Evolutionary conservation across 2,797 vertebrate species (phyloP), one percentile per base, ranked within the genome.

Genomic region (Kryptolebias ocellatus): DNA sequence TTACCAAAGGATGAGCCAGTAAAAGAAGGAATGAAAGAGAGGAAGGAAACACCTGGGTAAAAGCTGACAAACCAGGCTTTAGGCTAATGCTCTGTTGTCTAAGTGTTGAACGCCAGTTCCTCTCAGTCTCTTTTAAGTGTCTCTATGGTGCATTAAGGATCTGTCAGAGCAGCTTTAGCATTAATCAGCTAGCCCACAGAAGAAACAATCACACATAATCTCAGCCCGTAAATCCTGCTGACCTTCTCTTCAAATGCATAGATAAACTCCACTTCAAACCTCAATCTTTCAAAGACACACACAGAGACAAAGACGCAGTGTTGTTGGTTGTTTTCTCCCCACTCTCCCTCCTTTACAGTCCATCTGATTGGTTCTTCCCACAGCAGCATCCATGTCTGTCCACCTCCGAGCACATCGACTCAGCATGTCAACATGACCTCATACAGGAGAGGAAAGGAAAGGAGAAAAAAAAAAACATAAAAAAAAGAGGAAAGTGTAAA

Each of bases 161-260:
- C 88, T 86, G 88, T 90, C 89, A 92, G 84, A 76, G 47, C 79
- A 86, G 89, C 79, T 92, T 89, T 84, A 79, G 84, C 87, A 88
- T 92, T 92, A 92, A 94, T 90, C 92, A 92, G 83, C 83, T 69
- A 78, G 73, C 79, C 74, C 66, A 76, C 84, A 81, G 79, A 88
- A 86, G 84, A 92, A 87, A 92, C 87, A 92, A 90, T 87, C 88
- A 56, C 69, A 83, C 67, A 84, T 89, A 90, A 92, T 92, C 91
- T 91, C 60, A 44, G 50, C 70, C 84, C 76, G 83, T 88, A 90
- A 93, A 92, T 87, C 86, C 81, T 14, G 17, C 72, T 92, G 89
- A 92, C 92, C 90, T 93, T 90, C 83, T 83, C 85, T 86, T 87
- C 81, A 87, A 90, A 92, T 73, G 56, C 69, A 72, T 69, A 80